Evolutionary conservation across 1,140 invertebrate species (phyloP), one percentile per base, ranked within the genome.

Genomic region (Oncopodura yosiiana): DNA sequence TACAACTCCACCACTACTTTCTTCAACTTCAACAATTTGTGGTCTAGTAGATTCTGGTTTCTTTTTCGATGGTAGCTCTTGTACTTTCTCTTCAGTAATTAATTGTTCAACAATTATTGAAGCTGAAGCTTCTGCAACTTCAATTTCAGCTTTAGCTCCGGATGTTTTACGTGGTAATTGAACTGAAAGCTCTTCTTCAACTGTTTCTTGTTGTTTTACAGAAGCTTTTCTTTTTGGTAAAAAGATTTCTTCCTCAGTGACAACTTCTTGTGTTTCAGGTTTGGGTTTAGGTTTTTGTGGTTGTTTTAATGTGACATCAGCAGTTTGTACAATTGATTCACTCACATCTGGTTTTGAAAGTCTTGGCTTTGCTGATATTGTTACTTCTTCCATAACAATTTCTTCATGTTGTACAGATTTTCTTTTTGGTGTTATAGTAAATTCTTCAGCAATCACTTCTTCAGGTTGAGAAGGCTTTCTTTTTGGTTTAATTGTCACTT

Each of bases 401-500:
- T 69, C 69, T 2, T 4, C 32, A 18, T 37, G 5, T 30, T 21
- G 2, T 6, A 4, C 5, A 6, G 5, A 8, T 3, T 41, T 16
- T 23, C 49, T 55, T 11, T 48, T 77, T 69, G 9, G 19, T 5
- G 4, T 41, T 16, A 86, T 85, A n/a, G 79, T 85, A 2, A 86
- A 82, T 61, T 77, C 73, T 72, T 86, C 83, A 34, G 79, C 77
- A 58, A 83, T 65, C 27, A 66, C 67, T 2, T 5, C 16, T 32
- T 32, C 23, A n/a, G 37, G 48, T 24, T 56, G 32, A 9, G 30
- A 6, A 2, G 19, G n/a, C 9, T 37, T 9, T 26, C 19, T 14
- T 12, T 49, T 38, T 0, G 36, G 16, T 38, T 49, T 39, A 24
- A 3, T 2, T 29, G 21, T 49, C 21, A 19, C 21, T 11, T 37